A percentile compares a stretch with the other conserved stretches of the same genome.
Evolutionary conservation across 2,888 invertebrate genomes (phyloP).

Genomic region (Andrena haemorrhoa): DNA sequence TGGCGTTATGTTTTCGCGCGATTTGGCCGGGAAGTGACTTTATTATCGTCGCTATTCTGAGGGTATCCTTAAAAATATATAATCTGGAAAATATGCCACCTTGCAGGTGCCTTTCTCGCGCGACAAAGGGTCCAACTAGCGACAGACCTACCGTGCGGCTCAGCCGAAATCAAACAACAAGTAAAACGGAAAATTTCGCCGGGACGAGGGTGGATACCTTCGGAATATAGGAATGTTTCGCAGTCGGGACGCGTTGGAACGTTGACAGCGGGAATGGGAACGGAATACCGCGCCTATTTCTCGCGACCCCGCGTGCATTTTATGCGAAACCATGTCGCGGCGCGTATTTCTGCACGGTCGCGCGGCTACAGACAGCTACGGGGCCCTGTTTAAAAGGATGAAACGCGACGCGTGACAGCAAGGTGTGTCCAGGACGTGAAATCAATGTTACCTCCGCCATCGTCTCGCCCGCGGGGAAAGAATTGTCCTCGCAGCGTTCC

Average conservation of each 20-base stretch:
- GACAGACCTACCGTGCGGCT: too few relatives aligned
- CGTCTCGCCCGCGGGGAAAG: slow-evolving; percentile 24
- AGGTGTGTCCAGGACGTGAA: slow-evolving; percentile 61
- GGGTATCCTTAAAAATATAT: too few relatives aligned
- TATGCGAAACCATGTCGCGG: slow-evolving; percentile 13
- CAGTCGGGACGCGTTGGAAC: background rate
- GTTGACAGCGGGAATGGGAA: slow-evolving; percentile 14
- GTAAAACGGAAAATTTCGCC: slow-evolving; percentile 1
- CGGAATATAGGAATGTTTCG: too few relatives aligned
- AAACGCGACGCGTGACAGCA: slow-evolving; percentile 54
- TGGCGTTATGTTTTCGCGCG: too few relatives aligned
- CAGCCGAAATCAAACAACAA: too few relatives aligned
- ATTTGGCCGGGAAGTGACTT: too few relatives aligned
- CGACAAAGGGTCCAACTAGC: too few relatives aligned
- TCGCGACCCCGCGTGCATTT: slow-evolving; percentile 43
- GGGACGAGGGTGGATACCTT: background rate
- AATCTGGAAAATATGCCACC: too few relatives aligned
- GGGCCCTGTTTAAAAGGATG: slow-evolving; percentile 56
- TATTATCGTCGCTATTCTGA: too few relatives aligned
- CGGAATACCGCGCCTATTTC: slow-evolving; percentile 37
- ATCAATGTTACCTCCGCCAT: slow-evolving; percentile 61
- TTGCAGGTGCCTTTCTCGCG: too few relatives aligned
- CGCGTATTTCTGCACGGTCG: slow-evolving; percentile 19
- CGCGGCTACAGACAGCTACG: slow-evolving; percentile 33
- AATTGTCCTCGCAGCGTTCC: slow-evolving; percentile 16